phyloP scores from a whole-genome alignment of 2,888 invertebrate genomes.

The Aethes cnicana region DNA sequence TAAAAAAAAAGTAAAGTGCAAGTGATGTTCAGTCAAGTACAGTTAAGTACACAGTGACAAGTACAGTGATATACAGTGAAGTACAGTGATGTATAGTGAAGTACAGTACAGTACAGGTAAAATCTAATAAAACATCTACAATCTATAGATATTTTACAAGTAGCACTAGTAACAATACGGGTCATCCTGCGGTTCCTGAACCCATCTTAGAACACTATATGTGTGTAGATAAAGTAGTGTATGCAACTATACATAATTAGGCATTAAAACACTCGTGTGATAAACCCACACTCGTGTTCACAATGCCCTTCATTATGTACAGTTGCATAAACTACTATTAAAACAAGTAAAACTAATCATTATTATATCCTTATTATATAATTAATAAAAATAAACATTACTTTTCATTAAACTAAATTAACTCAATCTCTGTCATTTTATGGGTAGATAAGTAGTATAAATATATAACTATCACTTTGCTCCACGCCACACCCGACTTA shows the following conservation, averaged over 20 bases:
- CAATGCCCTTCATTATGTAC: too few species aligned
- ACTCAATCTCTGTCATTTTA: background rate
- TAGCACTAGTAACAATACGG: background rate
- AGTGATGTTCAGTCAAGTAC: background rate
- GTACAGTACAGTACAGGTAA: too few species aligned
- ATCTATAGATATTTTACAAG: background rate
- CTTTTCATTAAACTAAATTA: slow-evolving; percentile 9
- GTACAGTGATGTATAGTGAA: too few species aligned
- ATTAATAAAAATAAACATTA: slow-evolving; percentile 4
- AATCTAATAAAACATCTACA: background rate
- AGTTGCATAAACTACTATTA: background rate
- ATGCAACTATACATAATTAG: too few species aligned
- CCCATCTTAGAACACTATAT: background rate
- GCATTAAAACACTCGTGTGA: too few species aligned
- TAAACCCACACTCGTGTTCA: too few species aligned
- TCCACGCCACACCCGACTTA: slow-evolving; percentile 13
- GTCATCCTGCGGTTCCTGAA: background rate
- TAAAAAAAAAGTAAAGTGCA: background rate
- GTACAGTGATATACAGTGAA: background rate
- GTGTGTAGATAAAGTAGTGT: too few species aligned
- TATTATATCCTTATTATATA: slow-evolving; percentile 1
- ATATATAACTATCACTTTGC: slow-evolving; percentile 9
- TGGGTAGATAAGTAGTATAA: slow-evolving; percentile 8
- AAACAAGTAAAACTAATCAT: background rate
- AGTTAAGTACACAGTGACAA: background rate